Evolutionary conservation across 1,140 invertebrate genomes (phyloP).

Genomic region (Drosophila cardini): DNA sequence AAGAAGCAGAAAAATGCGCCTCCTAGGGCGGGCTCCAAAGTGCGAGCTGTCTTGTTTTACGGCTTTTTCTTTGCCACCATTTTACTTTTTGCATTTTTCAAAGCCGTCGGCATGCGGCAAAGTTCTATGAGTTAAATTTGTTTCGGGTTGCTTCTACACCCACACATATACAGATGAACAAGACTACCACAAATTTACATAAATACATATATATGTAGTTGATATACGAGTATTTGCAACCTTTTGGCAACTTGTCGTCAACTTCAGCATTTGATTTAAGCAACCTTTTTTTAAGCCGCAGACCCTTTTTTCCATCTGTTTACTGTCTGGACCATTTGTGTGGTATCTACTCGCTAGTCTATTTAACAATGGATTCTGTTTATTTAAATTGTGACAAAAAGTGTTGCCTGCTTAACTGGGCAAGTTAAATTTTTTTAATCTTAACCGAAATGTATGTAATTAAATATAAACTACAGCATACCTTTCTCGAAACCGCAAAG

Average conservation of each 20-base stretch:
- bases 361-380: constrained; percentile 55
- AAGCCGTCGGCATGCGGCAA: constrained; percentile 68
- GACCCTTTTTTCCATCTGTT: constrained; percentile 24
- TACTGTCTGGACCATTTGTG: constrained; percentile 22
- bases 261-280: constrained; percentile 36
- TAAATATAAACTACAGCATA: neutral
- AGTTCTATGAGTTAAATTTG: constrained; percentile 57
- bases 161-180: constrained; percentile 42
- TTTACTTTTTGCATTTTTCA: constrained; percentile 36
- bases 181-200: constrained; percentile 41
- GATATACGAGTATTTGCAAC: constrained; percentile 15
- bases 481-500: constrained; percentile 1
- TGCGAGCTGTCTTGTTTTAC: constrained; percentile 26
- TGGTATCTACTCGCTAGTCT: constrained; percentile 18
- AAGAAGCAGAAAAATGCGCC: constrained; percentile 1
- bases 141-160: constrained; percentile 54
- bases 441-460: neutral
- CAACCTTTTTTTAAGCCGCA: constrained; percentile 41
- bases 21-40: constrained; percentile 44
- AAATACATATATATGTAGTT: constrained; percentile 12
- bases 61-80: constrained; percentile 23
- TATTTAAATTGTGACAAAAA: constrained; percentile 39
- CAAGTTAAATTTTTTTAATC: neutral
- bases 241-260: constrained; percentile 61
- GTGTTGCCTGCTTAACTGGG: constrained; percentile 64